phyloP scores from a whole-genome alignment of 1,140 invertebrate species.

The Lasioglossum baleicum region DNA sequence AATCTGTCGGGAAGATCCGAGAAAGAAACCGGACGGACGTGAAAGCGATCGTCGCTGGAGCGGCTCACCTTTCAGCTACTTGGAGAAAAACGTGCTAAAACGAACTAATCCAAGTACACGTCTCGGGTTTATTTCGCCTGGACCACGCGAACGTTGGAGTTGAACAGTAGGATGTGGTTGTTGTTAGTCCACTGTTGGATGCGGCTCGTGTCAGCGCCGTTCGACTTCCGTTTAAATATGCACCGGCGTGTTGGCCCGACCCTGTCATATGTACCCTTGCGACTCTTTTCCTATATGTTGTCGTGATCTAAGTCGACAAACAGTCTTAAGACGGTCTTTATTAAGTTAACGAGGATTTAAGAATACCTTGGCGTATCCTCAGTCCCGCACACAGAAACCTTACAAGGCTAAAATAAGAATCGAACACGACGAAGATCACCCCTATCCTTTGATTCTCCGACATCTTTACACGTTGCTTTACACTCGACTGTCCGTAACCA shows the following conservation, averaged over 20 bases:
- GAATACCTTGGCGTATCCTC: conserved; percentile 77
- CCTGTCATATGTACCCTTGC: conserved; percentile 70
- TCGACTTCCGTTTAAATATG: conserved; percentile 71
- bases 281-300: conserved; percentile 57
- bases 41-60: background rate
- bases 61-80: conserved; percentile 58
- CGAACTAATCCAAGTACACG: conserved; percentile 70
- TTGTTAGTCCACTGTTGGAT: conserved; percentile 70
- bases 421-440: conserved; percentile 23
- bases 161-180: conserved; percentile 56
- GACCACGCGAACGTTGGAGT: conserved; percentile 44
- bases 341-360: conserved; percentile 75
- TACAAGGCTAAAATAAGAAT: conserved; percentile 56
- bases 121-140: conserved; percentile 16
- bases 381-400: conserved; percentile 64
- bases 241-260: conserved; percentile 51
- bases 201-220: conserved; percentile 64
- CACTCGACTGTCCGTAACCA: background rate
- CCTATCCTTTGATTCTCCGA: conserved; percentile 31
- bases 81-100: conserved; percentile 71
- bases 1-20: background rate
- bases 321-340: conserved; percentile 75
- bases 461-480: background rate
- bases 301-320: conserved; percentile 73
- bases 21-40: background rate